Conservation (phyloP, 35 echinoderm and acorn worm species). For the Stichopus chloronotus region DNA sequence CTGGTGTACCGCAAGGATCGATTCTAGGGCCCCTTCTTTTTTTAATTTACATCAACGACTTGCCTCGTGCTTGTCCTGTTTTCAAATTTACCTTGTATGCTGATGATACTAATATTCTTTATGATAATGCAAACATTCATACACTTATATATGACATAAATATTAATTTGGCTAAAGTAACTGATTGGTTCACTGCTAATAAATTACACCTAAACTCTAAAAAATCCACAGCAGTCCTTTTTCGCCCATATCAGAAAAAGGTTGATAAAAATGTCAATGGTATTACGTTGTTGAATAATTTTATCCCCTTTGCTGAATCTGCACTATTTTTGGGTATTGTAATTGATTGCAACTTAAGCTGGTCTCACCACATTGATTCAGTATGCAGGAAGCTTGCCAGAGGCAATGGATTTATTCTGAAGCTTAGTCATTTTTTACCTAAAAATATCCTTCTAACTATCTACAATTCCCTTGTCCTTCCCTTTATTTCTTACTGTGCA, state of each 20-base stretch:
- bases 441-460: no score
- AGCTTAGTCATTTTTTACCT: not conserved
- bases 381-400: no score
- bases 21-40: not conserved
- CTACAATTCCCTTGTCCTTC: not conserved
- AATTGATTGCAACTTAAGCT: no score
- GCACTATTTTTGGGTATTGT: not conserved
- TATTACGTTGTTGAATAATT: no score
- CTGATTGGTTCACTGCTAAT: no score
- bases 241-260: not conserved
- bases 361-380: no score
- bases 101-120: no score
- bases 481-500: not conserved
- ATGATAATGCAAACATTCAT: not conserved
- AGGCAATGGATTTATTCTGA: not conserved
- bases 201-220: no score
- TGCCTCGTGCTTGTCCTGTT: not conserved
- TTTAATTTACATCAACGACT: not conserved
- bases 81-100: not conserved
- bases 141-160: not conserved
- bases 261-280: no score
- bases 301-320: not conserved
- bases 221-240: not conserved
- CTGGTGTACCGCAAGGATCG: no score
- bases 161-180: no score